A percentile compares a stretch with the other conserved stretches of the same genome.
Conservation (phyloP, 2,797 vertebrate genomes). For the Prunella strophiata region DNA sequence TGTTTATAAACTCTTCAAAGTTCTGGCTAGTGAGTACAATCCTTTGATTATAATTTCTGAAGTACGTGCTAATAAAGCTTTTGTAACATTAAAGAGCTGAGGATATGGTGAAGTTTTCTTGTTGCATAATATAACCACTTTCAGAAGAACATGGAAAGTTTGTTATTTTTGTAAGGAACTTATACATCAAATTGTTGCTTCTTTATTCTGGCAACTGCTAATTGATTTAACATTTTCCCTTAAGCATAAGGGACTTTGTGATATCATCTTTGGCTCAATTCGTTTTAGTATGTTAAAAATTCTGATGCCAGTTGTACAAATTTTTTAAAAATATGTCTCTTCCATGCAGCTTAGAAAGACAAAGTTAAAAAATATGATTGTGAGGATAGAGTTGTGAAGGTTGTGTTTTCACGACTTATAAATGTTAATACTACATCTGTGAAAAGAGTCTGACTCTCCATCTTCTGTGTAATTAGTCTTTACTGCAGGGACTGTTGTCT, state of each 20-base stretch:
- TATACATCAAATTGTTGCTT: not conserved
- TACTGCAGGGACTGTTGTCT: not conserved
- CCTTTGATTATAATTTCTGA: slow-evolving; percentile 31
- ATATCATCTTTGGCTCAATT: slow-evolving; percentile 62
- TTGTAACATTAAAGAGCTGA: slow-evolving; percentile 18
- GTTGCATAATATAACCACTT: slow-evolving; percentile 36
- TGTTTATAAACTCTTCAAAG: slow-evolving; percentile 11
- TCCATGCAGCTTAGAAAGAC: not conserved
- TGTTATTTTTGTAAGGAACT: slow-evolving; percentile 24
- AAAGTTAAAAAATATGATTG: not conserved
- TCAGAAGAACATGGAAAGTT: not conserved
- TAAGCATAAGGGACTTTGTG: slow-evolving; percentile 56
- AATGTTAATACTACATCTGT: not conserved
- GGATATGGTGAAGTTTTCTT: not conserved
- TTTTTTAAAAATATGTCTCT: not conserved
- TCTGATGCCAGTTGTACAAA: slow-evolving; percentile 33
- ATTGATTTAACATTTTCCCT: slow-evolving; percentile 69
- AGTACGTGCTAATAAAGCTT: not conserved
- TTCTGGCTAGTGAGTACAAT: not conserved
- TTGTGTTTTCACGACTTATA: not conserved
- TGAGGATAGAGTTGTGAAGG: not conserved
- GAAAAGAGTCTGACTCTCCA: not conserved
- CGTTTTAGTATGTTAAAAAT: slow-evolving; percentile 38
- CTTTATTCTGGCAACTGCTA: slow-evolving; percentile 55
- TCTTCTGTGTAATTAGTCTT: not conserved